Evolutionary conservation across 1,140 invertebrate genomes (phyloP).

Genomic region (Saxidomus purpurata): DNA sequence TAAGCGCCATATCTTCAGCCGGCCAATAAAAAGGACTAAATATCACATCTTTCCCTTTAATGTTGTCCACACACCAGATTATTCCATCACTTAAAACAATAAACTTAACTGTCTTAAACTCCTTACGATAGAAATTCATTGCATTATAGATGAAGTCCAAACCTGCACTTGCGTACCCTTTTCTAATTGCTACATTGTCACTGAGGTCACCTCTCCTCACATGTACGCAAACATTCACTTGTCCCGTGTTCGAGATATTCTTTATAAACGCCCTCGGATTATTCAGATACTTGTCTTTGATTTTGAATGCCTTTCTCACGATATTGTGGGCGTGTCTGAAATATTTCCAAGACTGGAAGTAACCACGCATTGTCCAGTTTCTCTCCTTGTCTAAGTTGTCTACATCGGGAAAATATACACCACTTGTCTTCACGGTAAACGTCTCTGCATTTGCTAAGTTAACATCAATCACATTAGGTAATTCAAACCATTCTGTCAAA

Average conservation of each 20-base stretch:
- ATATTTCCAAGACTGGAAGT: slow-evolving; percentile 49
- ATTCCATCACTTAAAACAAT: slow-evolving; percentile 74
- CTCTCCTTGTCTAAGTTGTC: neutral
- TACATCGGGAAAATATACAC: neutral
- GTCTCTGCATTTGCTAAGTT: neutral
- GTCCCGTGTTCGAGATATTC: neutral
- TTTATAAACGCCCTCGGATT: neutral
- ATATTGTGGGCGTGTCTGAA: neutral
- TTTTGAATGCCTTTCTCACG: neutral
- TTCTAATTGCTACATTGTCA: neutral
- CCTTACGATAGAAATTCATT: slow-evolving; percentile 51
- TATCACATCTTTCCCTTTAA: slow-evolving; percentile 54
- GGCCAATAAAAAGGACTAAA: slow-evolving; percentile 54
- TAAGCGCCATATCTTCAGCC: slow-evolving; percentile 80
- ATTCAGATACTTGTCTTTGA: neutral
- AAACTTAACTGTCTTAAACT: slow-evolving; percentile 62
- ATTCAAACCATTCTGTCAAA: neutral
- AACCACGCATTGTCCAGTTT: slow-evolving; percentile 31
- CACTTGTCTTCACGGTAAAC: neutral
- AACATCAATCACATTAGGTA: neutral
- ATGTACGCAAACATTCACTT: neutral
- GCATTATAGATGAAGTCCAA: slow-evolving; percentile 62
- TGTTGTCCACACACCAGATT: slow-evolving; percentile 65
- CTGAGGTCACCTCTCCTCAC: slow-evolving; percentile 6
- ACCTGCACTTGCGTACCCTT: slow-evolving; percentile 38